phyloP scores from a whole-genome alignment of 2,113 vertebrate genomes.

The Ophthalmolycus amberensis region DNA sequence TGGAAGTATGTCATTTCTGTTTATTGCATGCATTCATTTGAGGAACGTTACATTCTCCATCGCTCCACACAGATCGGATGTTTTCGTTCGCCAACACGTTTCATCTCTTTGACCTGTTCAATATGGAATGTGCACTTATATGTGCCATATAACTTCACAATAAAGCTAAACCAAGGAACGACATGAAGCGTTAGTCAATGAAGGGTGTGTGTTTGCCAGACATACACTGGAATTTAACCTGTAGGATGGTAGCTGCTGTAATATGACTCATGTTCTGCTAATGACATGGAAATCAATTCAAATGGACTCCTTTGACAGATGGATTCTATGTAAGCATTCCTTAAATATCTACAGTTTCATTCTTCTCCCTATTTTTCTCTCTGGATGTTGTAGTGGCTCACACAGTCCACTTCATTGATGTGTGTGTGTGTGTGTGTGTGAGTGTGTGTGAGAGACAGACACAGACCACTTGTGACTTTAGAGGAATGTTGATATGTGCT shows the following conservation, averaged over 20 bases:
- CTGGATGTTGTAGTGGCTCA: not conserved
- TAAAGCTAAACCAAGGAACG: not conserved
- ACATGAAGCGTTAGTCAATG: not conserved
- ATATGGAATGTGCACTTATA: constrained; percentile 28
- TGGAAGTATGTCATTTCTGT: too few species aligned
- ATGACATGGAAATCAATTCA: not conserved
- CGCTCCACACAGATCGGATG: too few species aligned
- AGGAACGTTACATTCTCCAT: too few species aligned
- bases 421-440: not conserved
- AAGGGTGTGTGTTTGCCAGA: not conserved
- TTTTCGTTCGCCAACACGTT: too few species aligned
- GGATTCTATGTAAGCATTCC: not conserved
- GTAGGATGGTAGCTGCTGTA: not conserved
- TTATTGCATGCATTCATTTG: too few species aligned
- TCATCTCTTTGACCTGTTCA: constrained; percentile 6
- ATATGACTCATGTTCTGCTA: not conserved
- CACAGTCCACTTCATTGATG: not conserved
- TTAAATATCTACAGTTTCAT: not conserved
- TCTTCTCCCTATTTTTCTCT: not conserved
- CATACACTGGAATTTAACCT: not conserved
- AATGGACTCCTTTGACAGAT: not conserved
- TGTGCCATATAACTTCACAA: not conserved
- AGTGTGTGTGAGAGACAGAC: not conserved
- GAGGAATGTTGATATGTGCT: not conserved
- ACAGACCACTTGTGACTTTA: not conserved